Conservation (phyloP, 2,113 vertebrate species). For the Condylura cristata region DNA sequence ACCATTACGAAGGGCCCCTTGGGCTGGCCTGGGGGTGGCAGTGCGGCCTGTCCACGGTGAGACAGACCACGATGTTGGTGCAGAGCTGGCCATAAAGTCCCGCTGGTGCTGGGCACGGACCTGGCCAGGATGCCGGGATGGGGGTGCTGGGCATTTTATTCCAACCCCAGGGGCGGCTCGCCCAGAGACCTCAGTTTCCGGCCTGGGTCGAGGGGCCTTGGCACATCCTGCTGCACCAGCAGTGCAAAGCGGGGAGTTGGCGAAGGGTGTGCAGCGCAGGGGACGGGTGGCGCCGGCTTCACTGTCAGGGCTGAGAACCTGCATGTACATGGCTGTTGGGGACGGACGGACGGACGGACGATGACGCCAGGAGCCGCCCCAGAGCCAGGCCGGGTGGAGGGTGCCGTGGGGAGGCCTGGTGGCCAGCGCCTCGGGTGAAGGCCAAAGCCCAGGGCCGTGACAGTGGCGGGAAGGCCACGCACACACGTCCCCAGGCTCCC, state of each 20-base stretch:
- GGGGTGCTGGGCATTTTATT: fast-evolving
- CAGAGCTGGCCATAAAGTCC: not conserved
- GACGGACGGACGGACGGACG: too few species aligned
- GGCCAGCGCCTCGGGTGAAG: not conserved
- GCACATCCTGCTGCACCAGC: not conserved
- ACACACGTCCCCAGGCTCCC: too few species aligned
- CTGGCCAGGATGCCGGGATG: too few species aligned
- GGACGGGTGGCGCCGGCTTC: not conserved
- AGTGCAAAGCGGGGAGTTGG: too few species aligned
- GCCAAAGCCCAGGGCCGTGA: not conserved
- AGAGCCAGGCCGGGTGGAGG: not conserved
- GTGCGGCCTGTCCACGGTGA: not conserved
- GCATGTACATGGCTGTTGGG: not conserved
- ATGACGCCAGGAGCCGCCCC: not conserved
- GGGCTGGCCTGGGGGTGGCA: not conserved
- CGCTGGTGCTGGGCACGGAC: not conserved
- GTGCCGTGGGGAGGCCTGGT: not conserved
- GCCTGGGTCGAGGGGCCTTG: not conserved
- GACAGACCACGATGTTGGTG: not conserved
- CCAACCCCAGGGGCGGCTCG: not conserved
- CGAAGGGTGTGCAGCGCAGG: fast-evolving
- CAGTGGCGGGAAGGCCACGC: fast-evolving
- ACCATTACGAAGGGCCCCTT: not conserved
- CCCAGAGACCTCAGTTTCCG: not conserved
- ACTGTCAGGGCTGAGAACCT: not conserved